Percentiles rank a stretch among this genome's conserved stretches.
These are phyloP conservation scores for Bombus cullumanus DNA, from an alignment of 1,140 invertebrate species.

Conservation along the genomic window DNA sequence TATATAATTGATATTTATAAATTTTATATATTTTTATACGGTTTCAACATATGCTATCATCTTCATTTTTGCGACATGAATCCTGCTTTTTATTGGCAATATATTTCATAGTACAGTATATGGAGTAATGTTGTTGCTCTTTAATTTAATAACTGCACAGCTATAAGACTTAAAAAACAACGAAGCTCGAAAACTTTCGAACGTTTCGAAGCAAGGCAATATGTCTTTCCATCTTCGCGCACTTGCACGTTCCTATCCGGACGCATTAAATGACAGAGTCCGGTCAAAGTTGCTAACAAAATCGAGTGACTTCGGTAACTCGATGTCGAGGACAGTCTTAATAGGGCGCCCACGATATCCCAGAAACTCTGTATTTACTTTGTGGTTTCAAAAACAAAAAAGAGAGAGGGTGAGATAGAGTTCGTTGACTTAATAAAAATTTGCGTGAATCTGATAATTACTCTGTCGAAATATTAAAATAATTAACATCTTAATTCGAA, in stretches of 20 bases:
- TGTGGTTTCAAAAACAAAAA: background rate
- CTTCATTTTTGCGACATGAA: too few species aligned
- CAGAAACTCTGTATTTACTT: background rate
- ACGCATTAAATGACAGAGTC: background rate
- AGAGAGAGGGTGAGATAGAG: background rate
- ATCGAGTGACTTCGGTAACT: conserved; percentile 1
- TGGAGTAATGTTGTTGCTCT: background rate
- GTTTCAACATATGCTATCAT: too few species aligned
- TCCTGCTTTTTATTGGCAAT: too few species aligned
- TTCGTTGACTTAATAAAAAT: background rate
- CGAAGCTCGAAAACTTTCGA: background rate
- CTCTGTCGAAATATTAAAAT: background rate
- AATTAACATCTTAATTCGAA: background rate
- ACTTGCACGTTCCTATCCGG: background rate
- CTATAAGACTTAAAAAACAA: background rate
- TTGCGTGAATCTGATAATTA: background rate
- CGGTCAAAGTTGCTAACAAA: background rate
- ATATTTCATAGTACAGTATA: background rate
- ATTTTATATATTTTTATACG: too few species aligned
- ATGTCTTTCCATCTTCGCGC: background rate
- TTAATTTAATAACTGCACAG: background rate
- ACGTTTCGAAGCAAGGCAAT: background rate
- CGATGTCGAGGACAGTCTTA: background rate
- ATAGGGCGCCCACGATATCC: background rate
- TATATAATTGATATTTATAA: too few species aligned